phyloP scores from a whole-genome alignment of 2,797 vertebrate genomes.

The Meriones psammophilus region DNA sequence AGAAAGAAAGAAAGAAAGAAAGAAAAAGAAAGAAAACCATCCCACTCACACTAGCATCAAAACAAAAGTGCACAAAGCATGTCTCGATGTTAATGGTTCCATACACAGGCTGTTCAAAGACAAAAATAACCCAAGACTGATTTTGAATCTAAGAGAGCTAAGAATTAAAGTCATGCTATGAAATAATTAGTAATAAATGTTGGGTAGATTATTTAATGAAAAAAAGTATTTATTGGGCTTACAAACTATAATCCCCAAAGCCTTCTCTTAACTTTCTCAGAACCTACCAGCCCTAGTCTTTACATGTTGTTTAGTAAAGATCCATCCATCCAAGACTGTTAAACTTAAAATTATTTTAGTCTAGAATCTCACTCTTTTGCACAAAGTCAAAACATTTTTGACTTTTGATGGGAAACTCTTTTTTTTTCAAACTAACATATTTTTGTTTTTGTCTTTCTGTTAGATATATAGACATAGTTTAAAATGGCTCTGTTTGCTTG shows the following conservation, averaged over 20 bases:
- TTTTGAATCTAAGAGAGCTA: too few relatives aligned
- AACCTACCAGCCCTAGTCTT: background rate
- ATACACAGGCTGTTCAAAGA: too few relatives aligned
- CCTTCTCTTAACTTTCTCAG: slow-evolving; percentile 9
- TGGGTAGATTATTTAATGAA: background rate
- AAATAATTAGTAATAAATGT: too few relatives aligned
- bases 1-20: too few relatives aligned
- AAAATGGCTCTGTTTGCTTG: background rate
- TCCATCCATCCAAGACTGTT: background rate
- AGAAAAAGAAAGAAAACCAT: too few relatives aligned
- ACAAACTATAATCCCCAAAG: background rate
- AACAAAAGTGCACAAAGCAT: too few relatives aligned
- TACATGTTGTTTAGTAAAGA: background rate
- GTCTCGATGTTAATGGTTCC: too few relatives aligned
- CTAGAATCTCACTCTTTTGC: slow-evolving; percentile 16
- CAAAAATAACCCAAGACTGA: too few relatives aligned
- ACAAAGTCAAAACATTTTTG: background rate
- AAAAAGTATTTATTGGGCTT: background rate
- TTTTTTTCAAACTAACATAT: background rate
- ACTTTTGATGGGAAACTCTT: background rate
- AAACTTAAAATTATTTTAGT: slow-evolving; percentile 13
- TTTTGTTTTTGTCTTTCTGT: background rate
- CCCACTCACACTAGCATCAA: too few relatives aligned
- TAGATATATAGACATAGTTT: slow-evolving; percentile 2
- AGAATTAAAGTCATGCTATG: too few relatives aligned